A percentile compares a stretch with the other conserved stretches of the same genome.
These are phyloP conservation scores for Syngnathus rostellatus DNA, from an alignment of 2,797 vertebrate species.

Conservation along the genomic window DNA sequence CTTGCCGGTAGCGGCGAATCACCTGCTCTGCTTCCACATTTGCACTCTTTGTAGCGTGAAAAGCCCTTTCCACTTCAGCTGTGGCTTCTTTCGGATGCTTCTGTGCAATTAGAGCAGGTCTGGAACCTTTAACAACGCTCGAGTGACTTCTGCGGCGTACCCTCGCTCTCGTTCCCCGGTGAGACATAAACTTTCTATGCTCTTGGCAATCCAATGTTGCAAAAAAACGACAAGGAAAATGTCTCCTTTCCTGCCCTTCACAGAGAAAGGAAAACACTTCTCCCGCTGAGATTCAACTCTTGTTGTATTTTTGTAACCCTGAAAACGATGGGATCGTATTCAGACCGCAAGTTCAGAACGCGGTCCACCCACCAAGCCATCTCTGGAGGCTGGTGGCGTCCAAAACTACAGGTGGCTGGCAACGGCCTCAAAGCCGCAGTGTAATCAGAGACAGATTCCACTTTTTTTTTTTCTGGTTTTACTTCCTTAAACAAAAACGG, in stretches of 20 bases:
- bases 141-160: neutral
- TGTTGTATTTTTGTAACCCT: neutral
- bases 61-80: conserved; percentile 1
- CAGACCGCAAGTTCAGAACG: conserved; percentile 2
- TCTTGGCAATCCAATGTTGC: neutral
- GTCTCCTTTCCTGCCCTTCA: conserved; percentile 3
- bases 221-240: neutral
- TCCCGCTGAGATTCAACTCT: conserved; percentile 2
- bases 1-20: neutral
- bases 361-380: conserved; percentile 3
- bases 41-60: neutral
- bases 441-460: conserved; percentile 2
- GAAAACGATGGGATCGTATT: neutral
- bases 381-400: neutral
- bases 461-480: neutral
- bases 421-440: neutral
- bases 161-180: neutral
- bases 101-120: conserved; percentile 3
- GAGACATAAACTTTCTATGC: neutral
- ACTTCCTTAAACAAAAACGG: neutral
- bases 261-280: conserved; percentile 2
- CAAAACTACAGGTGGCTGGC: conserved; percentile 6
- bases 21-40: neutral
- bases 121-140: neutral
- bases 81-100: neutral